These are phyloP conservation scores for Rhopalosiphum maidis DNA, from an alignment of 1,140 invertebrate species.

Conservation along the genomic window DNA sequence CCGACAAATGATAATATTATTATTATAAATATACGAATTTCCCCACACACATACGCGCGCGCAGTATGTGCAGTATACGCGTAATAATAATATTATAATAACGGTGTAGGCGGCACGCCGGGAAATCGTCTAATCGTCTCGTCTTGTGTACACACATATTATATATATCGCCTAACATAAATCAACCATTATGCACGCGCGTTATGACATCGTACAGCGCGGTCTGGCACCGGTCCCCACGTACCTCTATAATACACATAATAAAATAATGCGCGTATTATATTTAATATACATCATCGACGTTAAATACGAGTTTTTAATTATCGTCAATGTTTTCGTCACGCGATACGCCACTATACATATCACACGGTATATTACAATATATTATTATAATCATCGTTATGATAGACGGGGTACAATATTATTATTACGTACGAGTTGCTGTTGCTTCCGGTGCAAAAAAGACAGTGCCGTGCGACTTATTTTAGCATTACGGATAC, in stretches of 20 bases:
- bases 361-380: neutral
- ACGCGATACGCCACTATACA: constrained; percentile 51
- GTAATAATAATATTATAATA: neutral
- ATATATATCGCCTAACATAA: neutral
- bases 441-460: neutral
- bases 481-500: too few species aligned
- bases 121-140: neutral
- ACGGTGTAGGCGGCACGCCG: neutral
- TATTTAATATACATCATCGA: neutral
- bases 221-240: constrained; percentile 26
- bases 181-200: neutral
- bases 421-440: neutral
- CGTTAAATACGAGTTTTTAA: constrained; percentile 33
- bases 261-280: neutral
- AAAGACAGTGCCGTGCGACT: too few species aligned
- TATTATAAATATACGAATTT: neutral
- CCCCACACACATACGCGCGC: too few species aligned
- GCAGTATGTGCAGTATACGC: neutral
- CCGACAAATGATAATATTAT: neutral
- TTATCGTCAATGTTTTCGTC: constrained; percentile 32
- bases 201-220: neutral
- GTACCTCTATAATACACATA: neutral
- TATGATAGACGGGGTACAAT: neutral
- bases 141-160: neutral
- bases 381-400: neutral